Conservation (phyloP, 35 echinoderm and acorn worm genomes). For the Acanthaster planci region DNA sequence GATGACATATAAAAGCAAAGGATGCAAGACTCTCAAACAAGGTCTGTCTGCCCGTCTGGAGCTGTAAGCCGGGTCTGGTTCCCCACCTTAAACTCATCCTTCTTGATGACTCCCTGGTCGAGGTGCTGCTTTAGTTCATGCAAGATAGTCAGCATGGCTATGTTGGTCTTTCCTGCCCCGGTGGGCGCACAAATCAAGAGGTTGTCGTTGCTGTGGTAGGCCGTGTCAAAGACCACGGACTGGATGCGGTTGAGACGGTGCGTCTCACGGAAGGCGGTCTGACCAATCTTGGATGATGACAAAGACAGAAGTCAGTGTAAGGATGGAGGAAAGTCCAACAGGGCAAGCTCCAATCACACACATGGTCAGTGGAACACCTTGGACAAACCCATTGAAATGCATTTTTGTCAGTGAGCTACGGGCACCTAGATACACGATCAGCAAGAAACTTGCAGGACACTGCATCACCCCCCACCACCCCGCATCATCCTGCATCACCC, state of each 20-base stretch:
- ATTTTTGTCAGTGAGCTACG: no score
- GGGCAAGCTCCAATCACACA: no score
- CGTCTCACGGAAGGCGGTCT: conserved; percentile 63
- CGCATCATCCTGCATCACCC: no score
- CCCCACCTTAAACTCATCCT: conserved; percentile 90
- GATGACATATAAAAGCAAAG: no score
- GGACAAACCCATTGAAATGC: no score
- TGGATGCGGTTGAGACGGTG: conserved; percentile 79
- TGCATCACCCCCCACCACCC: no score
- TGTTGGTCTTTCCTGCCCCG: conserved; percentile 96
- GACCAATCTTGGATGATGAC: conserved; percentile 44
- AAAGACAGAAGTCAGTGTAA: neutral
- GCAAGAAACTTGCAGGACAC: no score
- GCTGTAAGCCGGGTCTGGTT: conserved; percentile 18
- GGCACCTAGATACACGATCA: no score
- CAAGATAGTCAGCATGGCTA: conserved; percentile 92
- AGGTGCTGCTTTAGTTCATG: conserved; percentile 85
- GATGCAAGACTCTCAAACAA: neutral
- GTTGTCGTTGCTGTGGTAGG: conserved; percentile 92
- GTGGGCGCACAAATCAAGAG: conserved; percentile 92
- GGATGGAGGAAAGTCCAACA: no score
- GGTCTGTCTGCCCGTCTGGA: neutral
- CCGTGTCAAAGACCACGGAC: conserved; percentile 83
- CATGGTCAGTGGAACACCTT: no score
- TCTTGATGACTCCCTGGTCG: conserved; percentile 85